phyloP scores from a whole-genome alignment of 2,113 vertebrate genomes.

The Zingel zingel region DNA sequence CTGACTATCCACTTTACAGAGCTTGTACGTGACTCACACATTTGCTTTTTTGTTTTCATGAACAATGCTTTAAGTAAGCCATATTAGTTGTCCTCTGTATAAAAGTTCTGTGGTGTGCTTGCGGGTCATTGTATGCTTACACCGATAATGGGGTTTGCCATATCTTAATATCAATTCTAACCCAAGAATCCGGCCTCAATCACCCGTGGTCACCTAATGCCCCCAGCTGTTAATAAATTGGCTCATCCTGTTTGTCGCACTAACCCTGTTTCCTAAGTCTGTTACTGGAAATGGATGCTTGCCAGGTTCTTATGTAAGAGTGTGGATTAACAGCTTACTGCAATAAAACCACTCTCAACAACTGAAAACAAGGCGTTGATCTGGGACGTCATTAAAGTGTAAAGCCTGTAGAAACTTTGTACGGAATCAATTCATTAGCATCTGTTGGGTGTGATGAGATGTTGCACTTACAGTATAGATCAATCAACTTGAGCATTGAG shows the following conservation, averaged over 20 bases:
- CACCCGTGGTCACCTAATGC: conserved; percentile 7
- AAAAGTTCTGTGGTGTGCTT: not conserved
- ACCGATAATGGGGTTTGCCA: not conserved
- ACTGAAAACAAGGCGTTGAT: conserved; percentile 24
- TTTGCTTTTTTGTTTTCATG: not conserved
- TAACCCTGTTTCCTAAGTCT: not conserved
- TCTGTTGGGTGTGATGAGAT: not conserved
- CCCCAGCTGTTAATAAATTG: conserved; percentile 43
- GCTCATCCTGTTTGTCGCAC: conserved; percentile 41
- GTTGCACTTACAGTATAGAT: not conserved
- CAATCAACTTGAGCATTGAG: no score
- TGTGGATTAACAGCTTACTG: conserved; percentile 30
- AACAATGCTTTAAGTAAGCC: not conserved
- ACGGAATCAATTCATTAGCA: not conserved
- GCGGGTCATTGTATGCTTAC: not conserved
- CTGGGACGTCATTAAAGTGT: not conserved
- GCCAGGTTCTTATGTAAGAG: conserved; percentile 14
- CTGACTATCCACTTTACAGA: not conserved
- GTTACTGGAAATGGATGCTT: conserved; percentile 36
- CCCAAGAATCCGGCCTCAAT: not conserved
- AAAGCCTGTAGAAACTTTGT: not conserved
- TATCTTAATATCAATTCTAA: not conserved
- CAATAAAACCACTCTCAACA: conserved; percentile 32
- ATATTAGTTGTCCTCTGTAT: not conserved
- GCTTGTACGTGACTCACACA: not conserved